Conservation (phyloP, 2,113 vertebrate genomes). For the Ageneiosus marmoratus region DNA sequence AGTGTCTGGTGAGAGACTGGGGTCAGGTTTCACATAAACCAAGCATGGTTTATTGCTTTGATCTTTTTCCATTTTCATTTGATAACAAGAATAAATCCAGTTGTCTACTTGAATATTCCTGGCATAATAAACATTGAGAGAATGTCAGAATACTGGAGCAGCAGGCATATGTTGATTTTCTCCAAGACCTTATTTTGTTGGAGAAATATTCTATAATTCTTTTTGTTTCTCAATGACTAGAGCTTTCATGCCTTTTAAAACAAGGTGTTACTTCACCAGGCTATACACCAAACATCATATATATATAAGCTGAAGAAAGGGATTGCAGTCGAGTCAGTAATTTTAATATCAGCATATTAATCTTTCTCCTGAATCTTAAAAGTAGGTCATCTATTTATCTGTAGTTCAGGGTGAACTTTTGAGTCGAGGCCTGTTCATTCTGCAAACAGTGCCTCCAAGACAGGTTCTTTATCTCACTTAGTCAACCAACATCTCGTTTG, state of each 20-base stretch:
- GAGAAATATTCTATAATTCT: neutral
- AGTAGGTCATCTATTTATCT: constrained; percentile 8
- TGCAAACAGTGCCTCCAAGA: constrained; percentile 23
- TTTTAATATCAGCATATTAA: constrained; percentile 20
- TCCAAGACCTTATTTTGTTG: neutral
- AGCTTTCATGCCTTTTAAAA: constrained; percentile 10
- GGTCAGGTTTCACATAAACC: neutral
- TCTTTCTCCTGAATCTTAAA: neutral
- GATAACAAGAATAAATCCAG: neutral
- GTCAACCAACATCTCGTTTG: constrained; percentile 24
- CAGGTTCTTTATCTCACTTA: constrained; percentile 21
- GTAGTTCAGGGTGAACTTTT: neutral
- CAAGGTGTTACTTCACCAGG: neutral
- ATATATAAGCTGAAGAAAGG: neutral
- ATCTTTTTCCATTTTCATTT: constrained; percentile 4
- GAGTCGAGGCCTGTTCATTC: neutral
- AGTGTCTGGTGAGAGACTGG: neutral
- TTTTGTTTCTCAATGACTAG: neutral
- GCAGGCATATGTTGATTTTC: neutral
- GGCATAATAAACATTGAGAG: neutral
- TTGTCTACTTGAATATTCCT: constrained; percentile 12
- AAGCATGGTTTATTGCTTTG: constrained; percentile 4
- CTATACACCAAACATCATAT: neutral
- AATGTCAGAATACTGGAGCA: neutral
- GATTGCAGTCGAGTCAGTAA: neutral